A percentile compares a stretch with the other conserved stretches of the same genome.
Conservation (phyloP, 2,113 vertebrate species). For the Sterna hirundo region DNA sequence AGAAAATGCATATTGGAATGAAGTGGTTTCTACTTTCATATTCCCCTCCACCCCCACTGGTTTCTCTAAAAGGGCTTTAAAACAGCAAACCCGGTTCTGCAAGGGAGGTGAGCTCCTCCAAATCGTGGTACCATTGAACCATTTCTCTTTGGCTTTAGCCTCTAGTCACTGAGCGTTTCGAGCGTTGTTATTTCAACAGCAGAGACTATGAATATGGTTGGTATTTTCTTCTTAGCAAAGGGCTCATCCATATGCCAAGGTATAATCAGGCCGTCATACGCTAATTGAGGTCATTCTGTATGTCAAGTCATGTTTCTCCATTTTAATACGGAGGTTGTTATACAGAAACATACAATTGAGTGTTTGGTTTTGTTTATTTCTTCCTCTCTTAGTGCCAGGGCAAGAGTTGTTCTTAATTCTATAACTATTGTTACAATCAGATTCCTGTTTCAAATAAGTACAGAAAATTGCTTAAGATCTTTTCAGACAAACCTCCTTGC, state of each 20-base stretch:
- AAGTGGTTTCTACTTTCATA: not conserved
- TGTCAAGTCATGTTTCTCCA: not conserved
- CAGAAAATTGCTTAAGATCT: slow-evolving; percentile 29
- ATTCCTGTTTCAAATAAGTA: slow-evolving; percentile 35
- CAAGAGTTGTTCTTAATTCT: slow-evolving; percentile 39
- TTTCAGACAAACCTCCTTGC: not conserved
- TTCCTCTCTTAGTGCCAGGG: not conserved
- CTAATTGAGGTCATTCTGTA: not conserved
- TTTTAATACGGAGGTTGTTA: not conserved
- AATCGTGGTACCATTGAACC: not conserved
- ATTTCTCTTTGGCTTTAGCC: not conserved
- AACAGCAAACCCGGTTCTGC: not conserved
- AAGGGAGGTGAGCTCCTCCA: not conserved
- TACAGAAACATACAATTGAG: not conserved
- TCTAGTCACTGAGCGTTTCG: not conserved
- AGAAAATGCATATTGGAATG: not conserved
- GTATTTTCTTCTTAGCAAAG: not conserved
- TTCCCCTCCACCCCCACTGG: not conserved
- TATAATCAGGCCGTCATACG: rapidly evolving
- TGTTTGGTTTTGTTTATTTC: slow-evolving; percentile 34
- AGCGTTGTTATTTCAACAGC: not conserved
- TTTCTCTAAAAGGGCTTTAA: not conserved
- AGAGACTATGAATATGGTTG: not conserved
- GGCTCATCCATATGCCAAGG: not conserved
- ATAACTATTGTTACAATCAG: slow-evolving; percentile 32